Evolutionary conservation across 1,140 invertebrate species (phyloP).

Genomic region (Andricus grossulariae): DNA sequence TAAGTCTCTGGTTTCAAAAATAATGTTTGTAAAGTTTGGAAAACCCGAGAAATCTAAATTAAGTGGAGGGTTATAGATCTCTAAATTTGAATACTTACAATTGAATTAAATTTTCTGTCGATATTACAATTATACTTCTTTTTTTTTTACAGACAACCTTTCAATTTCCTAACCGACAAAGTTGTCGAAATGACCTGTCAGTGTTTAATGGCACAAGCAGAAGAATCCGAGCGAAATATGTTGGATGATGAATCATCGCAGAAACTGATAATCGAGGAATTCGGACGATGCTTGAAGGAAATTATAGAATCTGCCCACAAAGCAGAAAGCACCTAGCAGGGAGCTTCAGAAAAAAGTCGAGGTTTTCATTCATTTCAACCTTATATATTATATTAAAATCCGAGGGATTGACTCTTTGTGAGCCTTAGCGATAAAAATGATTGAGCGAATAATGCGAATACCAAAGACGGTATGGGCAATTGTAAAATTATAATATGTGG

Average conservation of each 20-base stretch:
- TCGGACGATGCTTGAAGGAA: constrained; percentile 94
- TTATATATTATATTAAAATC: not conserved
- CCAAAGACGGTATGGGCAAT: constrained; percentile 11
- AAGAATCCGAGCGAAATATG: constrained; percentile 85
- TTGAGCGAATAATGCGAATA: not conserved
- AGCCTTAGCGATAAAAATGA: not conserved
- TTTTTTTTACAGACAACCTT: constrained; percentile 82
- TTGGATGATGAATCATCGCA: constrained; percentile 86
- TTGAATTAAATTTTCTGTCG: no score
- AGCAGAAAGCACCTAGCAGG: constrained; percentile 76
- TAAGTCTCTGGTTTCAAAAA: no score
- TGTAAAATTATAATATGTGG: not conserved
- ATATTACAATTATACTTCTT: constrained; percentile 30
- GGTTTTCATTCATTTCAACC: not conserved
- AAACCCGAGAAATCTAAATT: no score
- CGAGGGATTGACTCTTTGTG: not conserved
- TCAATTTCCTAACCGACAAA: constrained; percentile 92
- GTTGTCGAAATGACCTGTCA: constrained; percentile 97
- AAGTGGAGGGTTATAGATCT: no score
- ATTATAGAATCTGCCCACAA: constrained; percentile 89
- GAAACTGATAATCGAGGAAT: constrained; percentile 93
- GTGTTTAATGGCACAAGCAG: constrained; percentile 94
- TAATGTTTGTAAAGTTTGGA: no score
- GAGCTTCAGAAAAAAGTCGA: not conserved
- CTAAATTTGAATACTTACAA: no score